Percentiles rank a stretch among this genome's conserved stretches.
phyloP scores from a whole-genome alignment of 2,888 invertebrate species.

The Parasteatoda lunata region DNA sequence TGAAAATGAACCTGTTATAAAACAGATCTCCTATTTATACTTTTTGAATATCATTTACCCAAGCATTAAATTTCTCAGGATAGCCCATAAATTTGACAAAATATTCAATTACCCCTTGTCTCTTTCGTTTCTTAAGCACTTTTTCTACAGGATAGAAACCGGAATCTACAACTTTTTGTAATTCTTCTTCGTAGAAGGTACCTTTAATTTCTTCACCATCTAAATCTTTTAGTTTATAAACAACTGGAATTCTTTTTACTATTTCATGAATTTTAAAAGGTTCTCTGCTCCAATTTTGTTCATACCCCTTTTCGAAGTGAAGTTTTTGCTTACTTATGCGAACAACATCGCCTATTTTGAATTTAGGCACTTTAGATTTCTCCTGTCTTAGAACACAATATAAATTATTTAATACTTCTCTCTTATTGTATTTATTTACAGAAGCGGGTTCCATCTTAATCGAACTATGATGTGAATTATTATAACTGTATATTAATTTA shows the following conservation, averaged over 20 bases:
- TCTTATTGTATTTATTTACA: constrained; percentile 11
- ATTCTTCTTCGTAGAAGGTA: constrained; percentile 16
- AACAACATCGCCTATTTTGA: constrained; percentile 25
- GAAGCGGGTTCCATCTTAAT: constrained; percentile 3
- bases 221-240: constrained; percentile 6
- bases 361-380: neutral
- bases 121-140: constrained; percentile 1
- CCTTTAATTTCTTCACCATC: neutral
- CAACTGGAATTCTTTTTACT: neutral
- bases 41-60: neutral
- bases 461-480: constrained; percentile 11
- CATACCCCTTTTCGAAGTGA: constrained; percentile 27
- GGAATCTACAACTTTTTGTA: constrained; percentile 7
- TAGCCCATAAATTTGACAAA: constrained; percentile 6
- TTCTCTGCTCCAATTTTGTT: constrained; percentile 35
- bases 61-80: constrained; percentile 9
- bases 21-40: neutral
- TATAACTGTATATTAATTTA: constrained; percentile 37
- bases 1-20: neutral
- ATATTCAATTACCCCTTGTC: neutral
- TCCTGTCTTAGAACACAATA: neutral
- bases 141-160: constrained; percentile 6
- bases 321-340: neutral
- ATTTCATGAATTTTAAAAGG: neutral
- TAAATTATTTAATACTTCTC: neutral